Conservation (phyloP, 2,797 vertebrate genomes). For the Limosa lapponica region DNA sequence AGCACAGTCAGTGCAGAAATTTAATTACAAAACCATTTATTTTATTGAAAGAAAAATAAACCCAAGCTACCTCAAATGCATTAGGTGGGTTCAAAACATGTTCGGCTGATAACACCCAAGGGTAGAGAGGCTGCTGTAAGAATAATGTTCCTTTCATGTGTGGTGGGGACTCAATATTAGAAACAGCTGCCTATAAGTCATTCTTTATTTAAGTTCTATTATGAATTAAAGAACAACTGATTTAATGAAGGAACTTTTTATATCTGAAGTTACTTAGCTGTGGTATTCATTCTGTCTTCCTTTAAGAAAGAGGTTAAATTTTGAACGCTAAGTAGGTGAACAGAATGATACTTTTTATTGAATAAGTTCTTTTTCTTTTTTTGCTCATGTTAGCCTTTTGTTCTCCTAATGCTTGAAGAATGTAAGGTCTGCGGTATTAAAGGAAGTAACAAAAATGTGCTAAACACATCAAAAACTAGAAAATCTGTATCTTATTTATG, state of each 20-base stretch:
- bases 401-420: constrained; percentile 74
- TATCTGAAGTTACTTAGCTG: constrained; percentile 80
- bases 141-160: constrained; percentile 89
- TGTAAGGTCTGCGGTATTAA: constrained; percentile 71
- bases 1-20: constrained; percentile 88
- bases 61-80: constrained; percentile 91
- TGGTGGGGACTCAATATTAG: constrained; percentile 85
- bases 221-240: constrained; percentile 89
- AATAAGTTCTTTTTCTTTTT: not conserved
- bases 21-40: constrained; percentile 98
- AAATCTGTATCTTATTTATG: constrained; percentile 81
- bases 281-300: constrained; percentile 67
- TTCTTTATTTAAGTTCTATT: constrained; percentile 94
- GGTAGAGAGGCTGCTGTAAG: constrained; percentile 81
- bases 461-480: constrained; percentile 80
- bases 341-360: constrained; percentile 37
- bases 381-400: constrained; percentile 70
- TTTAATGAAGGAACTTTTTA: constrained; percentile 89
- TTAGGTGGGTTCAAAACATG: constrained; percentile 91
- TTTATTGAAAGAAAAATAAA: constrained; percentile 99
- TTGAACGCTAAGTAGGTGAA: constrained; percentile 71
- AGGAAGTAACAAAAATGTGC: constrained; percentile 82
- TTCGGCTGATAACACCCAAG: constrained; percentile 94
- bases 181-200: constrained; percentile 90
- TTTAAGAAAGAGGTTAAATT: constrained; percentile 54